These are phyloP conservation scores for Anser cygnoides DNA, from an alignment of 2,113 vertebrate genomes.

Conservation along the genomic window DNA sequence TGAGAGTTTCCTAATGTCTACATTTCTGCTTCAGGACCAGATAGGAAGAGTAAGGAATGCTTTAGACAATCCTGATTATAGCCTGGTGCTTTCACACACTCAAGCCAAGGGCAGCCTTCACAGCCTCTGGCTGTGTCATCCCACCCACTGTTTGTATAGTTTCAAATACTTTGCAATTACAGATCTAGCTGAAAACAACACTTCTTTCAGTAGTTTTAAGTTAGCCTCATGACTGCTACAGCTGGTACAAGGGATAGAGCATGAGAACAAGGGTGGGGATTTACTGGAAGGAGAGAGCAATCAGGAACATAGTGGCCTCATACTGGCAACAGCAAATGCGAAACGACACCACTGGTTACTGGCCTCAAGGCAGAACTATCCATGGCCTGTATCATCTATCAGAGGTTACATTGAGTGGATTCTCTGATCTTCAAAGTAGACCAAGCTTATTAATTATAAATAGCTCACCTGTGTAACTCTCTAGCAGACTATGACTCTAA, in stretches of 20 bases:
- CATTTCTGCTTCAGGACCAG: background rate
- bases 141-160: background rate
- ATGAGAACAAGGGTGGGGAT: background rate
- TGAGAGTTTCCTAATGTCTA: background rate
- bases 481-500: background rate
- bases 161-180: background rate
- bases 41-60: background rate
- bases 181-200: background rate
- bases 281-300: background rate
- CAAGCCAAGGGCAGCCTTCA: background rate
- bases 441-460: background rate
- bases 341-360: background rate
- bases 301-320: background rate
- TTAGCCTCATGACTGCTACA: background rate
- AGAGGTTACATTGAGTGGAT: background rate
- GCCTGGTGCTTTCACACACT: background rate
- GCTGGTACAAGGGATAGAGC: background rate
- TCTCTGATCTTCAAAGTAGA: background rate
- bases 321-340: background rate
- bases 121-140: background rate
- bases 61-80: background rate
- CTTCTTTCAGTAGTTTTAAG: background rate
- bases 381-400: background rate
- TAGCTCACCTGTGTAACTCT: background rate
- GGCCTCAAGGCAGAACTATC: background rate